Conservation (phyloP, 2,797 vertebrate species). For the Cossypha niveicapilla region DNA sequence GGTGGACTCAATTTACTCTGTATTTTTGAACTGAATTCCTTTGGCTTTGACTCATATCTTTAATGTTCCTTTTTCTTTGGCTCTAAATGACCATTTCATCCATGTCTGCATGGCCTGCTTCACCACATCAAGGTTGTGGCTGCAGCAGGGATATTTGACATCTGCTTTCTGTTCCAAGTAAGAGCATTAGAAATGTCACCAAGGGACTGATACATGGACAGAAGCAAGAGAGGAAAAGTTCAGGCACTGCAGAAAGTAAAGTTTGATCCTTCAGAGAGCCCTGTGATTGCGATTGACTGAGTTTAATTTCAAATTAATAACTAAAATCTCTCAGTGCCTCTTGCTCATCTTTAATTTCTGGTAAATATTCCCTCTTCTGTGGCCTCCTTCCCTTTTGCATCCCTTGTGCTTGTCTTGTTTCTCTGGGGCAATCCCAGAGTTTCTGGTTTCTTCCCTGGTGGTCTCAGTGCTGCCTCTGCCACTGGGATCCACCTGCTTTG, state of each 20-base stretch:
- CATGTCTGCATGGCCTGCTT: neutral
- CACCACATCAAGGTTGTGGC: neutral
- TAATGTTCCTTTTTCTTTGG: neutral
- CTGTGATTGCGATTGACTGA: neutral
- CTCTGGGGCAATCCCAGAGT: neutral
- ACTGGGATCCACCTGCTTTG: neutral
- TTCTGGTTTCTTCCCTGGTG: neutral
- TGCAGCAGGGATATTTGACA: neutral
- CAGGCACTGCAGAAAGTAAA: neutral
- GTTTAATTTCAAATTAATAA: neutral
- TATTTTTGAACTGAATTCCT: slow-evolving; percentile 3
- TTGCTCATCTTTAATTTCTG: neutral
- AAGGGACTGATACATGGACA: neutral
- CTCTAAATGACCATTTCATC: neutral
- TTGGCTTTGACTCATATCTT: neutral
- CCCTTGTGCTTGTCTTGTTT: neutral
- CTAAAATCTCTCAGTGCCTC: neutral
- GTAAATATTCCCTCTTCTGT: neutral
- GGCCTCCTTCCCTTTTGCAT: neutral
- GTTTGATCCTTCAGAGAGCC: neutral
- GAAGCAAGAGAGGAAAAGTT: neutral
- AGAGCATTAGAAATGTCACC: neutral
- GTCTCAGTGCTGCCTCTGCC: neutral
- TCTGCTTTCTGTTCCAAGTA: neutral
- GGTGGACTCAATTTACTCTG: neutral